These are phyloP conservation scores for Tubulanus polymorphus DNA, from an alignment of 2,888 invertebrate genomes.

Conservation along the genomic window DNA sequence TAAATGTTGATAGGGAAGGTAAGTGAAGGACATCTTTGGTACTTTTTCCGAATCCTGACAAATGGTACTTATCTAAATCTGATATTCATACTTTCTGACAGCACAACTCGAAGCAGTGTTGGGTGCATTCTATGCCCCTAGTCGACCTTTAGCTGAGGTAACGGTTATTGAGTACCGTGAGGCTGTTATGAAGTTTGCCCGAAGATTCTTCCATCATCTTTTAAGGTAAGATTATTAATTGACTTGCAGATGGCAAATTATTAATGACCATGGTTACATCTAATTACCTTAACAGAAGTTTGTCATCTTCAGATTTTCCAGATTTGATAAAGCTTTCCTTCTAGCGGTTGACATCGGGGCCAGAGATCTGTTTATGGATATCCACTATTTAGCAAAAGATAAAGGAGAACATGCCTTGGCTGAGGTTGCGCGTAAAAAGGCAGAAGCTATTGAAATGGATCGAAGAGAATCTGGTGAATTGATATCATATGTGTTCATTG, in stretches of 20 bases:
- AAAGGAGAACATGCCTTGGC: constrained; percentile 47
- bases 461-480: constrained; percentile 25
- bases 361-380: constrained; percentile 74
- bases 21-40: too few relatives aligned
- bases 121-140: constrained; percentile 74
- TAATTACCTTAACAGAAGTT: too few relatives aligned
- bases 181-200: constrained; percentile 73
- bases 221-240: too few relatives aligned
- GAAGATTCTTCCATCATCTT: constrained; percentile 82
- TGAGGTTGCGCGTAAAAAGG: constrained; percentile 45
- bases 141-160: constrained; percentile 64
- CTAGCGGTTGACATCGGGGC: constrained; percentile 80
- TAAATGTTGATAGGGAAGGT: constrained; percentile 63
- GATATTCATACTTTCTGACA: constrained; percentile 20
- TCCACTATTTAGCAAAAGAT: constrained; percentile 48
- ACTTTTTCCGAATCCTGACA: too few relatives aligned
- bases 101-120: constrained; percentile 72
- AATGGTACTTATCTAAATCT: too few relatives aligned
- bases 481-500: not conserved
- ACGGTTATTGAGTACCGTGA: constrained; percentile 70
- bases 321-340: constrained; percentile 73
- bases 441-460: constrained; percentile 42
- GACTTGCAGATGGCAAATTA: too few relatives aligned
- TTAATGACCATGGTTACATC: too few relatives aligned
- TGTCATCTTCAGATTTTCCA: constrained; percentile 36